Evolutionary conservation across 2,113 vertebrate species (phyloP).

Genomic region (Nasalis larvatus): DNA sequence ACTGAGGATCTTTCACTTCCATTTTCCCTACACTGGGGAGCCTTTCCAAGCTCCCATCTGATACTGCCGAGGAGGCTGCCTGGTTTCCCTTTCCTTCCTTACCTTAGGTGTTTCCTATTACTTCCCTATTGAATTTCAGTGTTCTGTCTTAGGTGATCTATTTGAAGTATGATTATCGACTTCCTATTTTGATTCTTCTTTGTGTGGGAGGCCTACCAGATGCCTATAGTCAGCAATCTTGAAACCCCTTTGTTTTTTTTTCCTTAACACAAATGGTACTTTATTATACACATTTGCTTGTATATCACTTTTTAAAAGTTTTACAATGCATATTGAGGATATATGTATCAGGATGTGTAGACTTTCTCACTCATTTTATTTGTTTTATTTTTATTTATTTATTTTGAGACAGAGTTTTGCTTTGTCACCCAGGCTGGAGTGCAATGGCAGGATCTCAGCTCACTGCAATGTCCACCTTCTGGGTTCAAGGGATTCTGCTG

Average conservation of each 20-base stretch:
- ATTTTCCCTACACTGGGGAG: neutral
- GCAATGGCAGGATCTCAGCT: no score
- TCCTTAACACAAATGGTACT: neutral
- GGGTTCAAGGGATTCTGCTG: no score
- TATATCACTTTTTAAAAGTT: constrained; percentile 1
- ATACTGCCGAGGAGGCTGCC: neutral
- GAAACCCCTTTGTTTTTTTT: neutral
- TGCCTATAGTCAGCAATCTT: neutral
- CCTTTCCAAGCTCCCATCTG: neutral
- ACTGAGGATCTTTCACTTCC: neutral
- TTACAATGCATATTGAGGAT: neutral
- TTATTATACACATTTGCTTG: neutral
- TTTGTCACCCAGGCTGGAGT: no score
- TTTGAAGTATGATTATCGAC: neutral
- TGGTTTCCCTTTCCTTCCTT: neutral
- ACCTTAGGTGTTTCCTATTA: neutral
- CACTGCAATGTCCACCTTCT: no score
- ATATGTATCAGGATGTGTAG: neutral
- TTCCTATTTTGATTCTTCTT: neutral
- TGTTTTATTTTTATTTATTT: neutral
- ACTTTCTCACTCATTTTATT: neutral
- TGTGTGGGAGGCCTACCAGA: neutral
- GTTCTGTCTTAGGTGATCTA: neutral
- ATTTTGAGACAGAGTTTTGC: no score
- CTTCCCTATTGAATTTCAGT: neutral